These are phyloP conservation scores for Agrilus biguttatus DNA, from an alignment of 2,888 invertebrate species.

Conservation along the genomic window DNA sequence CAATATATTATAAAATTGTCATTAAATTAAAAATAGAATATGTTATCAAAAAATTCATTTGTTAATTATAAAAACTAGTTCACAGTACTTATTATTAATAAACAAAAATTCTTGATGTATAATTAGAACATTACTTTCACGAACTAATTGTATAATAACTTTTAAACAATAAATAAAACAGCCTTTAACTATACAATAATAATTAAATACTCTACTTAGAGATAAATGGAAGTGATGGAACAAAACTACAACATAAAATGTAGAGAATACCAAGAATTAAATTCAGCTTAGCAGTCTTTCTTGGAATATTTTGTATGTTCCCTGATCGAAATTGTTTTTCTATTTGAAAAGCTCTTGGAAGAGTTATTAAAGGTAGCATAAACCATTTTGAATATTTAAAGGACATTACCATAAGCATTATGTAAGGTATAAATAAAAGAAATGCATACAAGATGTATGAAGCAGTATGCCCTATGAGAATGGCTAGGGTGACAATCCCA, in stretches of 20 bases:
- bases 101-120: too few species aligned
- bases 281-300: constrained; percentile 80
- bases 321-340: constrained; percentile 76
- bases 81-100: too few species aligned
- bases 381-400: constrained; percentile 80
- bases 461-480: constrained; percentile 77
- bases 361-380: constrained; percentile 71
- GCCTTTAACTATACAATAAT: background rate
- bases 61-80: too few species aligned
- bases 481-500: constrained; percentile 90
- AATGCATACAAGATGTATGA: constrained; percentile 85
- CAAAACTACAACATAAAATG: constrained; percentile 66
- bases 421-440: constrained; percentile 81
- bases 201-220: constrained; percentile 23
- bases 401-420: constrained; percentile 73
- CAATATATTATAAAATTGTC: too few species aligned
- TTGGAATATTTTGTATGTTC: constrained; percentile 68
- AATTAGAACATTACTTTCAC: too few species aligned
- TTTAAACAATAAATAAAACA: background rate
- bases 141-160: background rate
- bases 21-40: too few species aligned
- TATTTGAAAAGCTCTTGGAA: constrained; percentile 78
- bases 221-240: constrained; percentile 46
- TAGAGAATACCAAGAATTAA: constrained; percentile 84
- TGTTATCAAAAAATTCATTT: too few species aligned